Evolutionary conservation across 1,140 invertebrate species (phyloP), one percentile per base, ranked within the genome.

Genomic region (Spodoptera frugiperda): DNA sequence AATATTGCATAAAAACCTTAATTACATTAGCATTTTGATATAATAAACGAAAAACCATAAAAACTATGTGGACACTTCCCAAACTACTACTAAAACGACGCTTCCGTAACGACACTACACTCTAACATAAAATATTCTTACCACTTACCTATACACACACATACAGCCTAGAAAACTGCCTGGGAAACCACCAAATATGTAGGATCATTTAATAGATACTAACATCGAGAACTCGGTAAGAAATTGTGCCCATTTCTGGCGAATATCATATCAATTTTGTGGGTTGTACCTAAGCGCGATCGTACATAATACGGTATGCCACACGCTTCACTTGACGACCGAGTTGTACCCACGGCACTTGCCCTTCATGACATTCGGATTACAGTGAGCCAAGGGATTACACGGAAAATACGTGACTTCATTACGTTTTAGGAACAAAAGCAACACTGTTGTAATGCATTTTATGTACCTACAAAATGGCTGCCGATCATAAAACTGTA

Each of bases 331-430:
- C 21, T 73, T 25, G 21, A 61, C 55, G 55, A 73, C 15, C 55
- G 54, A 8, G 25, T 71, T 55, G 55, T 71, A 59, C 54, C 70
- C 15, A n/a, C 33, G 39, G 49, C 54, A 15, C 33, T 59, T 73
- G 71, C 39, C 71, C 55, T 59, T 51, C n/a, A 49, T 61, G 46
- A 9, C 55, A 33, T 59, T 61, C 15, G 19, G 54, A 73, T 73
- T 61, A 59, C 55, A n/a, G 44, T 59, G 71, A 73, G 46, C 71
- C 14, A 6, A 30, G 44, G 68, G 71, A 73, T 73, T 73, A 73
- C 33, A 73, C 63, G 71, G 46, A n/a, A 33, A 73, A 19, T 61
- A 73, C 71, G 71, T 73, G 71, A 73, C 55, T 73, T 49, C 71
- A 61, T 73, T 59, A 61, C 46, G 55, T 49, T 49, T 57, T 57